Evolutionary conservation across 2,888 invertebrate species (phyloP), one percentile per base, ranked within the genome.

Genomic region (Drosophila helvetica): DNA sequence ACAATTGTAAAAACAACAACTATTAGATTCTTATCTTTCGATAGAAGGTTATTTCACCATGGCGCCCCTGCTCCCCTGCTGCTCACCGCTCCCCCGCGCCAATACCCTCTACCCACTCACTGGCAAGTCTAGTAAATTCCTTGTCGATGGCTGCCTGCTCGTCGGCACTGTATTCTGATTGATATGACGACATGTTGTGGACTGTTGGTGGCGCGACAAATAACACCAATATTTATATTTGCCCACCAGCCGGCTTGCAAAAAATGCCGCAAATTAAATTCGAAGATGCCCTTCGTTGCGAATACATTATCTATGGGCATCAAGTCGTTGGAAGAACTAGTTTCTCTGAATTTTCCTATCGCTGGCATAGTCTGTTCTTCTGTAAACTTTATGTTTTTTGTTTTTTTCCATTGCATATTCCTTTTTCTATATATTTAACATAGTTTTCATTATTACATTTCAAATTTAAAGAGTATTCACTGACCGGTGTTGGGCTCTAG

Each of bases 61-160:
- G 48, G 18, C 53, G 5, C 22, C 33, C 9, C 22, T 22, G 4
- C 22, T 22, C 4, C 22, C 22, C 22, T 18, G 43, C n/a, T 22
- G n/a, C 50, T 9, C 22, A 45, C n/a, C 30, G n/a, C 50, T 9
- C 22, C 48, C n/a, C 10, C 27, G n/a, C 10, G 1, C 10, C 9
- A 67, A 75, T 77, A 8, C 1, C 9, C 15, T 67, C 76, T 77
- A 8, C 1, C 9, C 15, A 71, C 76, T 78, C 50, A 89, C 89
- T 89, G n/a, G 67, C 68, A 12, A 90, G 58, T 45, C 90, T 77
- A 22, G 78, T 63, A 60, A 90, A 90, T 63, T 90, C 90, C 9
- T 63, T 62, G 27, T 81, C 73, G 18, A 90, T 90, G 7, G 61
- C 56, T 17, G 63, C 19, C 55, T 77, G 79, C 71, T 90, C 90